Base-by-base conservation (phyloP, 2,797 vertebrate species). In the Hoplostethus atlanticus region DNA sequence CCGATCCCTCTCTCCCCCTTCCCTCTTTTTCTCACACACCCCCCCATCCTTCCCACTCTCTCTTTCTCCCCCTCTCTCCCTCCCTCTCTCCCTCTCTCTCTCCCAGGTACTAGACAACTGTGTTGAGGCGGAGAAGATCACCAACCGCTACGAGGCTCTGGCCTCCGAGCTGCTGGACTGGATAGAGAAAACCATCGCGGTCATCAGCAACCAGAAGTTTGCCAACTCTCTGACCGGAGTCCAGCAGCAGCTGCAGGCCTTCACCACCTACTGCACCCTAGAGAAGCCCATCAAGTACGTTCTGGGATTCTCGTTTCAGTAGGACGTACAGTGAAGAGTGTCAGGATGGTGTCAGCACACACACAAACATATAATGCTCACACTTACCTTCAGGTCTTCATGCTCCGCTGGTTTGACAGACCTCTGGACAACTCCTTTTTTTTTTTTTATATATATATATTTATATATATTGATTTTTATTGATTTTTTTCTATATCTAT, bases 141-240 rank as follows among this genome's bases (percentile, higher is more conserved):
- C 96, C 0, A 88, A 92, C 56, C 95, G 93, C 8, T 98, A 99
- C 0, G 97, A 98, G 73, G 94, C 79, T 10, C 87, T 98, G 89
- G 96, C 97, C 0, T 94, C 95, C 0, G 97, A 97, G 68, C 93
- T 99, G 42, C 91, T 98, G 78, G 95, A 96, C 64, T 99, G 98
- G 98, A 97, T 98, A 12, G 96, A 96, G 25, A 96, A 93, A 84
- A 99, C 97, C 44, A 94, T 97, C 12, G 76, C 92, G 0, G 87
- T 97, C 86, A 97, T 99, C 90, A 93, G 95, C 92, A 97, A 96
- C 92, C 98, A 98, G 93, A 98, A 97, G 91, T 99, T 99, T 34
- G 97, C 97, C 87, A 99, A 99, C 93, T 99, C 98, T 0, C 69
- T 99, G 68, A 91, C 91, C 0, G 98, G 98, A 0, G 98, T 99